Percentiles rank a stretch among this genome's conserved stretches.
Conservation (phyloP, 2,797 vertebrate genomes). For the Spondyliosoma cantharus region DNA sequence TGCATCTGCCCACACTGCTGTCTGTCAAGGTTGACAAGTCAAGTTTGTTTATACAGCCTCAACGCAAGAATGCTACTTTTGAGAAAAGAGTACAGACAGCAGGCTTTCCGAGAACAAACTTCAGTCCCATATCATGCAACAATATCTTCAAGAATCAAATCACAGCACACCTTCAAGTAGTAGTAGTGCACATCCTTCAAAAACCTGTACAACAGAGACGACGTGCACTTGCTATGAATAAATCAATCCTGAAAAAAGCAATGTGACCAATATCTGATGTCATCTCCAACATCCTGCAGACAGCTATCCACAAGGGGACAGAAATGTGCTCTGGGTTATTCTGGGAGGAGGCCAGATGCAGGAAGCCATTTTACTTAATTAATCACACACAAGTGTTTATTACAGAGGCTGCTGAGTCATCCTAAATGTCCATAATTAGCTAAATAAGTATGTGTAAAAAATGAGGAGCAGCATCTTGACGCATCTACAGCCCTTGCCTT, state of each 20-base stretch:
- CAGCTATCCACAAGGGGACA: slow-evolving; percentile 19
- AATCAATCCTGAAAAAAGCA: slow-evolving; percentile 32
- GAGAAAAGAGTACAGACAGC: slow-evolving; percentile 23
- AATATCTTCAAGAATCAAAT: no score
- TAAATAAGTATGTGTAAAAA: slow-evolving; percentile 68
- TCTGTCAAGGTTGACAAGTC: slow-evolving; percentile 48
- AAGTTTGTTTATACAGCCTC: slow-evolving; percentile 50
- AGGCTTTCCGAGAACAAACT: slow-evolving; percentile 6
- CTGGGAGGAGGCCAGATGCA: slow-evolving; percentile 47
- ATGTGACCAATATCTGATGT: slow-evolving; percentile 32
- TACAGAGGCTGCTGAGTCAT: slow-evolving; percentile 56
- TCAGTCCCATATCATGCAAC: not conserved
- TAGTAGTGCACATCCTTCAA: slow-evolving; percentile 11
- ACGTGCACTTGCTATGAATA: slow-evolving; percentile 17
- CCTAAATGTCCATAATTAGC: slow-evolving; percentile 54
- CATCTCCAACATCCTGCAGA: slow-evolving; percentile 17
- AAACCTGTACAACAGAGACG: slow-evolving; percentile 4
- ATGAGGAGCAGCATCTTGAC: slow-evolving; percentile 24
- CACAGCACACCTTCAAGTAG: no score
- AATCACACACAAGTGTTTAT: slow-evolving; percentile 81
- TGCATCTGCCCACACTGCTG: slow-evolving; percentile 48
- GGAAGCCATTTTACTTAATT: slow-evolving; percentile 61
- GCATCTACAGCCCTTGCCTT: not conserved
- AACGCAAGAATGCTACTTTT: slow-evolving; percentile 27
- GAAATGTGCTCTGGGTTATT: slow-evolving; percentile 45